Percentiles rank a stretch among this genome's conserved stretches.
Evolutionary conservation across 2,113 vertebrate genomes (phyloP).

Genomic region (Bos javanicus): DNA sequence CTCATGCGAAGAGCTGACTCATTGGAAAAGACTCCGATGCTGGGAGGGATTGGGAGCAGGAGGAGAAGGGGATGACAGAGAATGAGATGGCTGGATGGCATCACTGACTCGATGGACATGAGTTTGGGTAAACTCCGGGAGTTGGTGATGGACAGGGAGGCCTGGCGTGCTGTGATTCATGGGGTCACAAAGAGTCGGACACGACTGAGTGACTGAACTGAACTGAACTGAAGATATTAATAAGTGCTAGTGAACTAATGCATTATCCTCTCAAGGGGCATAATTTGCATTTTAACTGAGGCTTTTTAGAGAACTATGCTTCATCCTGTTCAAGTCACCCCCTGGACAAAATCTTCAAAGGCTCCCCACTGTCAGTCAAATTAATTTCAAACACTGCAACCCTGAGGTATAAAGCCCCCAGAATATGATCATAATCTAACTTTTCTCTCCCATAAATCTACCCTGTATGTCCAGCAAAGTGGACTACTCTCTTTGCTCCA

Average conservation of each 20-base stretch:
- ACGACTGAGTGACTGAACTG: too few species aligned
- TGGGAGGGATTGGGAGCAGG: too few species aligned
- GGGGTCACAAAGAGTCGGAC: too few species aligned
- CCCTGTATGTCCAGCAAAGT: background rate
- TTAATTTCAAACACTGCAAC: slow-evolving; percentile 24
- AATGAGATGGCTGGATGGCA: too few species aligned
- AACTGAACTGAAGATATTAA: background rate
- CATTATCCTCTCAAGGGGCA: background rate
- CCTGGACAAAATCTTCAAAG: background rate
- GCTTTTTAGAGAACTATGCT: background rate
- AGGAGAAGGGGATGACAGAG: too few species aligned
- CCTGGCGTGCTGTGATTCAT: too few species aligned
- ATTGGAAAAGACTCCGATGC: too few species aligned
- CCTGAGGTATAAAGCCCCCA: background rate
- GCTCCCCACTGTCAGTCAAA: background rate
- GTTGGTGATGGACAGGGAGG: too few species aligned
- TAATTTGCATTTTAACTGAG: slow-evolving; percentile 39
- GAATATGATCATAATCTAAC: background rate
- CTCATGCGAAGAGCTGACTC: too few species aligned
- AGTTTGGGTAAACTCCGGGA: too few species aligned
- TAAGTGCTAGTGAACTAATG: background rate
- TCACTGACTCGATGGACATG: too few species aligned
- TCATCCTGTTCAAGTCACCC: background rate
- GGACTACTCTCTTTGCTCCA: background rate
- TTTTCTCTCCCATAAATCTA: background rate